A percentile compares a stretch with the other conserved stretches of the same genome.
phyloP scores from a whole-genome alignment of 2,888 invertebrate genomes.

The Ormyrus pomaceus region DNA sequence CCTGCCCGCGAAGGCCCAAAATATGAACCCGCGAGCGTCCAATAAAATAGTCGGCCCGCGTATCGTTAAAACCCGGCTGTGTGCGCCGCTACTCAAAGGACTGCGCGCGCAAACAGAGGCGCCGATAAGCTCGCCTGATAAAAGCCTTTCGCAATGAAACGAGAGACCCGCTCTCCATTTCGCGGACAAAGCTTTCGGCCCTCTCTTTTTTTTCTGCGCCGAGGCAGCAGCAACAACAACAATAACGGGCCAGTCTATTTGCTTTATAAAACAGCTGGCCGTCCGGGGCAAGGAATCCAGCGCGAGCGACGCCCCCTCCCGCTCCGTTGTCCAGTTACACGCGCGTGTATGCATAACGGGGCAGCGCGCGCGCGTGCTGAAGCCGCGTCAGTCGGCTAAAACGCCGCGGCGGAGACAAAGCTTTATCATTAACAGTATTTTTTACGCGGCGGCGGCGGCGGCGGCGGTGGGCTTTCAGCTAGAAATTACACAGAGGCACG shows the following conservation, averaged over 20 bases:
- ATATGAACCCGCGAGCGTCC: slow-evolving; percentile 36
- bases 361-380: background rate
- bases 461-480: slow-evolving; percentile 18
- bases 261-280: slow-evolving; percentile 21
- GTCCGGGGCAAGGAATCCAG: background rate
- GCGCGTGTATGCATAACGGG: background rate
- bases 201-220: background rate
- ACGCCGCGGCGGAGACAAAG: slow-evolving; percentile 59
- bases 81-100: background rate
- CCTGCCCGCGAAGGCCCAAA: slow-evolving; percentile 21
- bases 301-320: too few species aligned
- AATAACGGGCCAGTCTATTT: background rate
- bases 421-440: slow-evolving; percentile 61
- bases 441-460: slow-evolving; percentile 50
- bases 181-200: background rate
- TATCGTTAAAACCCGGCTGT: slow-evolving; percentile 8
- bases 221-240: background rate
- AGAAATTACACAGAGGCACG: slow-evolving; percentile 44
- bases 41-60: slow-evolving; percentile 38
- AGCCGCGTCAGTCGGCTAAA: slow-evolving; percentile 3
- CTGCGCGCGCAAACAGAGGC: background rate
- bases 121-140: slow-evolving; percentile 20
- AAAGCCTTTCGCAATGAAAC: slow-evolving; percentile 12
- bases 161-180: background rate
- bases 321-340: background rate